Conservation (phyloP, 2,888 invertebrate species). For the Agapostemon virescens region DNA sequence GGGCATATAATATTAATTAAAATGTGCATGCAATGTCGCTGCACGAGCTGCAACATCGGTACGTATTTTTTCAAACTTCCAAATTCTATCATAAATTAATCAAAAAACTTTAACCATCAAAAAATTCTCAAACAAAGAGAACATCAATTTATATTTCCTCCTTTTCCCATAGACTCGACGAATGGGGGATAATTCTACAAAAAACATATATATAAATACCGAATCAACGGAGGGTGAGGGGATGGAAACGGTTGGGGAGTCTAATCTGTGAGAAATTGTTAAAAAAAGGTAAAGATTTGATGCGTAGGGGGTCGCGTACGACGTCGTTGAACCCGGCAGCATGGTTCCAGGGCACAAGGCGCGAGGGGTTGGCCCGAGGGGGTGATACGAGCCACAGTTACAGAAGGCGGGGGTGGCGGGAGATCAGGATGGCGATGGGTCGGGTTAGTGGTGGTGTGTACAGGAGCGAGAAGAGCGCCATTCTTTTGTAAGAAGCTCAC, state of each 20-base stretch:
- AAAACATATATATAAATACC: constrained; percentile 25
- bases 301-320: constrained; percentile 39
- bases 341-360: constrained; percentile 49
- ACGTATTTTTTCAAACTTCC: background rate
- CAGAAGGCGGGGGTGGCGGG: constrained; percentile 45
- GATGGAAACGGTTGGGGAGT: constrained; percentile 74
- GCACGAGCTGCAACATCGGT: background rate
- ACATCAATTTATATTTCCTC: background rate
- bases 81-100: background rate
- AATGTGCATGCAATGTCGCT: background rate
- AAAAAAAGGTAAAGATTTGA: constrained; percentile 66
- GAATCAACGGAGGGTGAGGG: constrained; percentile 61
- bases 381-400: constrained; percentile 58
- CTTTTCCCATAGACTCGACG: background rate
- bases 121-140: too few species aligned
- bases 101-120: too few species aligned
- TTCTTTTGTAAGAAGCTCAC: constrained; percentile 81
- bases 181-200: background rate
- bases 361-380: constrained; percentile 55
- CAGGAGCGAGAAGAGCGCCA: constrained; percentile 75
- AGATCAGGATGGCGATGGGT: constrained; percentile 63
- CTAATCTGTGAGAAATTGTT: constrained; percentile 78
- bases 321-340: constrained; percentile 49
- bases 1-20: background rate
- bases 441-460: constrained; percentile 68